Conservation (phyloP, 2,113 vertebrate genomes). For the Alligator sinensis region DNA sequence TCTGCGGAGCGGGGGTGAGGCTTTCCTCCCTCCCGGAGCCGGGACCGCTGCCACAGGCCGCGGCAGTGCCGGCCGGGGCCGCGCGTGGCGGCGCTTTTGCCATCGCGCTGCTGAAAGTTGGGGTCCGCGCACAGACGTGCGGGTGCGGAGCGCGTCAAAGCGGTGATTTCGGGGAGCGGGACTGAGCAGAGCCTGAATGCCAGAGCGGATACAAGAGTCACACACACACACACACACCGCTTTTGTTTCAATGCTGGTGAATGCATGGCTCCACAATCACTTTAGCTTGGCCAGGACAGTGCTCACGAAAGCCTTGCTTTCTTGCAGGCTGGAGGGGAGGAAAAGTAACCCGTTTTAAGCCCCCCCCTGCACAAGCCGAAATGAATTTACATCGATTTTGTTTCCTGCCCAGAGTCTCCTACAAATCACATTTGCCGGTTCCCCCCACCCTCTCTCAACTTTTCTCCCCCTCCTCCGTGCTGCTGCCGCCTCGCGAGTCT, state of each 20-base stretch:
- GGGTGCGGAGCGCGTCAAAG: no score
- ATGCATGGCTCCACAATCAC: neutral
- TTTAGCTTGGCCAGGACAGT: neutral
- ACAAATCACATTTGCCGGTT: conserved; percentile 82
- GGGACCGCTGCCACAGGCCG: no score
- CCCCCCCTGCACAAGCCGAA: conserved; percentile 27
- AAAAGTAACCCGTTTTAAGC: neutral
- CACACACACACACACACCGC: no score
- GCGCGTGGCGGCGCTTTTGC: no score
- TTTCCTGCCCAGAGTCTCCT: conserved; percentile 66
- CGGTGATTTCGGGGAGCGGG: no score
- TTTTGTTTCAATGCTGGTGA: no score
- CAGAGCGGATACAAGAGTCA: no score
- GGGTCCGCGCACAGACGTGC: no score
- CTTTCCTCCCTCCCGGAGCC: neutral
- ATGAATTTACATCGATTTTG: conserved; percentile 70
- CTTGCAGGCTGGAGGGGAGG: neutral
- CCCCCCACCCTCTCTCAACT: conserved; percentile 51
- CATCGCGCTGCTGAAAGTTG: no score
- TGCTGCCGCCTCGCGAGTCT: conserved; percentile 73
- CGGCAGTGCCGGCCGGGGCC: no score
- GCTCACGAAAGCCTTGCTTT: neutral
- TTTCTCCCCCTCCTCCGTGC: conserved; percentile 58
- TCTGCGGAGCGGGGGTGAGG: no score
- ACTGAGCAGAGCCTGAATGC: no score